phyloP scores from a whole-genome alignment of 64 coral and sea anemone species.

The Dendronephthya gigantea region DNA sequence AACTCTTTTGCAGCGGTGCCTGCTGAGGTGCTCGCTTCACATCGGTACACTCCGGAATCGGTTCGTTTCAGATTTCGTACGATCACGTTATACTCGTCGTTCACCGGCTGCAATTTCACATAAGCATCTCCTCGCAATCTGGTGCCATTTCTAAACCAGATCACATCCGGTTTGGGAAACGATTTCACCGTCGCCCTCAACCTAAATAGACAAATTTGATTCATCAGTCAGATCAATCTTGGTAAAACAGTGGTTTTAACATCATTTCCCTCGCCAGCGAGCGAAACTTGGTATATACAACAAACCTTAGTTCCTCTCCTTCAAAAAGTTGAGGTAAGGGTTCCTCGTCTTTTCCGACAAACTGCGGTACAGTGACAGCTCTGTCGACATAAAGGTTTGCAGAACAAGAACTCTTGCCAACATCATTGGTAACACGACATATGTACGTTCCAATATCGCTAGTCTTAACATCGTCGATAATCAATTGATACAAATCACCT shows the following conservation, averaged over 20 bases:
- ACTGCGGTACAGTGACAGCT: neutral
- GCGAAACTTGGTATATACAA: neutral
- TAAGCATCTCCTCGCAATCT: neutral
- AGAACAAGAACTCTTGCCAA: slow-evolving; percentile 18
- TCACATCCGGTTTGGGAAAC: neutral
- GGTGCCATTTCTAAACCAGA: neutral
- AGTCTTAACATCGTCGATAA: neutral
- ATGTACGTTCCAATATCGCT: neutral
- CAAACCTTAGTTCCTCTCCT: neutral
- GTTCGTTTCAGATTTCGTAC: slow-evolving; percentile 28
- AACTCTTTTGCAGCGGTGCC: slow-evolving; percentile 47
- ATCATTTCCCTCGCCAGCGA: neutral
- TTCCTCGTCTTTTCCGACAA: neutral
- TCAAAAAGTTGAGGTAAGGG: neutral
- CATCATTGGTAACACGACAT: neutral
- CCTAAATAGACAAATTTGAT: neutral
- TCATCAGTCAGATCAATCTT: neutral
- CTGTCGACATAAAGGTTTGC: slow-evolving; percentile 3
- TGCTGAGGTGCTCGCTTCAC: slow-evolving; percentile 37
- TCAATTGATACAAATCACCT: slow-evolving; percentile 1
- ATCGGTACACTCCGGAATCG: slow-evolving; percentile 56
- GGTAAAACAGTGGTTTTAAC: neutral
- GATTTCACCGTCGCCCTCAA: neutral
- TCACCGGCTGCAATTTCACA: neutral
- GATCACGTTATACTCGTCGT: slow-evolving; percentile 40